Conservation (phyloP, 2,113 vertebrate species). For the Halcyon malimbica region DNA sequence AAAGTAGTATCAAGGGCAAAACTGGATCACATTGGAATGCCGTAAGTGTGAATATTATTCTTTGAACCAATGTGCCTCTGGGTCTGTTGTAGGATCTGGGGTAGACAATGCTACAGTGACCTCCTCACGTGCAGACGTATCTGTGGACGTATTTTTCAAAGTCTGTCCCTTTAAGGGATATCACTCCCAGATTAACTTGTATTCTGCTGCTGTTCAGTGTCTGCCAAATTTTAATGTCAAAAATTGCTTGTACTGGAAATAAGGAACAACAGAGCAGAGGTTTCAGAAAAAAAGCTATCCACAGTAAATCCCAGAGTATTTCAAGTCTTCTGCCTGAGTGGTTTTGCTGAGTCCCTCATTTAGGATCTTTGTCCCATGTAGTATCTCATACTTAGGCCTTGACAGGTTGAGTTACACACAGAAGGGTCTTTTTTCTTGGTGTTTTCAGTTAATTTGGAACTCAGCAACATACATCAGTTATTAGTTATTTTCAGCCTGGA, state of each 20-base stretch:
- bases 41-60: not conserved
- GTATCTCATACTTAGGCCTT: not conserved
- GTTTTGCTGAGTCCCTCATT: not conserved
- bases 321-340: not conserved
- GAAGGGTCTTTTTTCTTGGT: not conserved
- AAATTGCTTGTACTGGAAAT: not conserved
- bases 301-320: not conserved
- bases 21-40: not conserved
- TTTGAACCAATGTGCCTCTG: not conserved
- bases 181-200: not conserved
- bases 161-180: not conserved
- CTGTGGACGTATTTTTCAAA: not conserved
- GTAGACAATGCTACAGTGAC: not conserved
- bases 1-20: not conserved
- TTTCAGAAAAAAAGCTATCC: not conserved
- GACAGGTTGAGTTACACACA: not conserved
- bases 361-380: not conserved
- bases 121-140: not conserved
- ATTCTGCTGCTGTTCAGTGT: not conserved
- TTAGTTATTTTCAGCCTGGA: slow-evolving; percentile 24
- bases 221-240: not conserved
- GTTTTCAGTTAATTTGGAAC: slow-evolving; percentile 37
- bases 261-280: not conserved
- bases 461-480: not conserved
- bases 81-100: not conserved